A percentile compares a stretch with the other conserved stretches of the same genome.
Evolutionary conservation across 2,113 vertebrate species (phyloP).

Genomic region (Channa maculata): DNA sequence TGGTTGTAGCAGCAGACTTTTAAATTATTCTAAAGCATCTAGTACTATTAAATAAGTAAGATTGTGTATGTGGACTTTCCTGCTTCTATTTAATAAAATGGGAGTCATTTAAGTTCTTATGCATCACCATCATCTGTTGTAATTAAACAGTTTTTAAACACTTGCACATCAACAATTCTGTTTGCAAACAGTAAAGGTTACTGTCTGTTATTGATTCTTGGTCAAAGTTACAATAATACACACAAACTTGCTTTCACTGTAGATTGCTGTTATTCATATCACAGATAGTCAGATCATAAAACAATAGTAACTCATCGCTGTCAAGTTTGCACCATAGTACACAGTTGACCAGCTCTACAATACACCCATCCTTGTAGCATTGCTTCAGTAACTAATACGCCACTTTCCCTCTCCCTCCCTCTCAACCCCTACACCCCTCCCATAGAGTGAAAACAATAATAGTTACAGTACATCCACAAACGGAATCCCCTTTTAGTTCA

Average conservation of each 20-base stretch:
- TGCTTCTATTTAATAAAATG: not conserved
- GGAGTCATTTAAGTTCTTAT: not conserved
- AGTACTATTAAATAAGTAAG: too few relatives aligned
- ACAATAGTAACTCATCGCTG: conserved; percentile 81
- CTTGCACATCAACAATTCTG: not conserved
- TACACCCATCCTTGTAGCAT: conserved; percentile 79
- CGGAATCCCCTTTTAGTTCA: conserved; percentile 72
- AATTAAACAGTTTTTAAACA: not conserved
- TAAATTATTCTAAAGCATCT: too few relatives aligned
- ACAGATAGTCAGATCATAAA: conserved; percentile 87
- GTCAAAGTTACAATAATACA: conserved; percentile 54
- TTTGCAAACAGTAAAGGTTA: conserved; percentile 14
- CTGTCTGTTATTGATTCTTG: not conserved
- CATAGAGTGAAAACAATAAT: conserved; percentile 72
- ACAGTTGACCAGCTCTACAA: conserved; percentile 84
- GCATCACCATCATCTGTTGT: conserved; percentile 2
- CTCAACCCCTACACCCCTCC: conserved; percentile 43
- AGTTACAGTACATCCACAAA: conserved; percentile 73
- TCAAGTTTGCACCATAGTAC: conserved; percentile 82
- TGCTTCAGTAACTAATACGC: conserved; percentile 80
- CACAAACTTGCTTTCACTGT: conserved; percentile 72
- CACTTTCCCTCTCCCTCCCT: conserved; percentile 50
- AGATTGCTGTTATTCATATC: conserved; percentile 86
- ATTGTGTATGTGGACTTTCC: not conserved
- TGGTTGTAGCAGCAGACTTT: too few relatives aligned